Conservation (phyloP, 2,113 vertebrate genomes). For the Microcebus ravelobensis region DNA sequence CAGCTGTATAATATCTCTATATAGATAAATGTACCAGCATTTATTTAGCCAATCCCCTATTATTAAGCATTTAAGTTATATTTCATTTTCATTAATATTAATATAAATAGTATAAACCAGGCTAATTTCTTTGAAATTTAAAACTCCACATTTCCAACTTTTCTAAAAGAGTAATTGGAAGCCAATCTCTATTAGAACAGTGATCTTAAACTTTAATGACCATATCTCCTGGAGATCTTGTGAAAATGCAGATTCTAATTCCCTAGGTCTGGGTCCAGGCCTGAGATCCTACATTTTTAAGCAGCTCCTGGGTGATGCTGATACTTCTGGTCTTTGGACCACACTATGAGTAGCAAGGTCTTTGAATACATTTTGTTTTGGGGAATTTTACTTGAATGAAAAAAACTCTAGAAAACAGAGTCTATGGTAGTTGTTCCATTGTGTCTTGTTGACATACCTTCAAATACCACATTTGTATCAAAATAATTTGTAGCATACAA, state of each 20-base stretch:
- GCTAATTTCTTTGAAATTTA: constrained; percentile 10
- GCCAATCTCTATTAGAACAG: neutral
- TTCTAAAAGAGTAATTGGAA: neutral
- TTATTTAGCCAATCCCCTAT: neutral
- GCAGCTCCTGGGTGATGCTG: neutral
- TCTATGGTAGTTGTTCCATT: neutral
- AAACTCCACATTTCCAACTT: neutral
- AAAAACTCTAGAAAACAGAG: neutral
- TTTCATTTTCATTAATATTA: neutral
- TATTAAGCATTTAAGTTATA: neutral
- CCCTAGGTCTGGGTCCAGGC: neutral
- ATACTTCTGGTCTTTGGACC: neutral
- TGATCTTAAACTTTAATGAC: neutral
- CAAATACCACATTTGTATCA: neutral
- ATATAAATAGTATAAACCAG: neutral
- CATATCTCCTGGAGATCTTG: neutral
- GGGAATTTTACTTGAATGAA: neutral
- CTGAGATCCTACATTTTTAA: neutral
- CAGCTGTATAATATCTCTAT: neutral
- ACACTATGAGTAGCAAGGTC: neutral
- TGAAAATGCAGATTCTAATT: neutral
- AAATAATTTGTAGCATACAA: neutral
- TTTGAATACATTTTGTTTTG: neutral
- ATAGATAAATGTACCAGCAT: neutral
- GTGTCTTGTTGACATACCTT: neutral